Percentiles rank a stretch among this genome's conserved stretches.
Evolutionary conservation across 2,797 vertebrate species (phyloP).

Genomic region (Parauchenoglanis punctatus): DNA sequence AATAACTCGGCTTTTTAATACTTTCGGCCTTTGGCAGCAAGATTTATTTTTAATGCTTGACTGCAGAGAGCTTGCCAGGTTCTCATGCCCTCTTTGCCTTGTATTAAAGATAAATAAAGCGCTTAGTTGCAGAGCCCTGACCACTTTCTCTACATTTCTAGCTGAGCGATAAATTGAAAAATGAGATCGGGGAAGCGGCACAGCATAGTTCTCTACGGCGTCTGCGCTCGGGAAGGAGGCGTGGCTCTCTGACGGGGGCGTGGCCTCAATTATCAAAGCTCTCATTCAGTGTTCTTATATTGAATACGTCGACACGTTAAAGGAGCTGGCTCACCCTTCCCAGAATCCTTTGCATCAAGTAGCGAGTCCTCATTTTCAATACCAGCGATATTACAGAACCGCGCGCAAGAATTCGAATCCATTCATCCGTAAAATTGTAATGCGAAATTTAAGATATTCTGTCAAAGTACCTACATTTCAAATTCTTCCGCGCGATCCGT

Average conservation of each 20-base stretch:
- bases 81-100: slow-evolving; percentile 33
- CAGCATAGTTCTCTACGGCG: not conserved
- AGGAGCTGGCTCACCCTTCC: no score
- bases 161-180: not conserved
- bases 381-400: no score
- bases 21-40: slow-evolving; percentile 40
- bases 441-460: no score
- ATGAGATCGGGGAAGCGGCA: not conserved
- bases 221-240: not conserved
- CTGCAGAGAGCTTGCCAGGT: slow-evolving; percentile 29
- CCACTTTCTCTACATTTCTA: slow-evolving; percentile 1
- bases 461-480: no score
- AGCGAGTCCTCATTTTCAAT: no score
- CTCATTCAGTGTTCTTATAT: not conserved
- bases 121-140: slow-evolving; percentile 27
- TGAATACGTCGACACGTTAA: not conserved
- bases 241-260: not conserved
- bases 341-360: no score
- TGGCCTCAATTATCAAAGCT: not conserved
- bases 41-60: slow-evolving; percentile 34
- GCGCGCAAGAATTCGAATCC: no score
- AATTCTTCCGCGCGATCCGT: no score
- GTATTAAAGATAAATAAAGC: slow-evolving; percentile 39
- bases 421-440: no score
- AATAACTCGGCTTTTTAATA: slow-evolving; percentile 30